Conservation (phyloP, 1,140 invertebrate species). For the Oedothorax gibbosus region DNA sequence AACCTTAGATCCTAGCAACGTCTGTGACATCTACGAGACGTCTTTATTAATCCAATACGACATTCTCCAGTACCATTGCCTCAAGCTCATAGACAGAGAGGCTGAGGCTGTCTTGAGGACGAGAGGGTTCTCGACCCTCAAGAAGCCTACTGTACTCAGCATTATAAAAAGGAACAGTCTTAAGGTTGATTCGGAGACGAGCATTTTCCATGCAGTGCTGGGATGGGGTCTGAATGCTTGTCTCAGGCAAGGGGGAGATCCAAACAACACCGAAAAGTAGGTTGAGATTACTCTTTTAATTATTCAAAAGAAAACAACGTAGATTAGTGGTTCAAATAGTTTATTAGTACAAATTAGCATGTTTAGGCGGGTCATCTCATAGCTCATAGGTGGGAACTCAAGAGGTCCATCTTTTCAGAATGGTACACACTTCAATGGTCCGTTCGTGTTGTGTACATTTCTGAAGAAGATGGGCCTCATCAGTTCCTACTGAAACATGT, state of each 20-base stretch:
- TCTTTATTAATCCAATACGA: neutral
- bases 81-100: conserved; percentile 21
- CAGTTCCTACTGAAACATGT: too few relatives aligned
- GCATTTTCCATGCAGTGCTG: neutral
- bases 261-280: neutral
- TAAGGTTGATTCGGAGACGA: neutral
- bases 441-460: too few relatives aligned
- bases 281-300: too few relatives aligned
- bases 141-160: neutral
- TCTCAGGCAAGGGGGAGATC: neutral
- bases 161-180: conserved; percentile 3
- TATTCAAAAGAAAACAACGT: too few relatives aligned
- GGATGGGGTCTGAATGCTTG: conserved; percentile 13
- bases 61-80: conserved; percentile 16
- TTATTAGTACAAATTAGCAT: too few relatives aligned
- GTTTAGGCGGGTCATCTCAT: too few relatives aligned
- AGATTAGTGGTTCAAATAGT: too few relatives aligned
- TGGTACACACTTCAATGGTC: too few relatives aligned
- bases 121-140: conserved; percentile 15
- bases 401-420: too few relatives aligned
- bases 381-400: too few relatives aligned
- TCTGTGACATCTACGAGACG: conserved; percentile 13
- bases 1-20: conserved; percentile 7
- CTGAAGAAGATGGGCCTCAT: too few relatives aligned
- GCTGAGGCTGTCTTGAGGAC: neutral